Evolutionary conservation across 2,888 invertebrate species (phyloP), one percentile per base, ranked within the genome.

Genomic region (Hylaea fasciaria): DNA sequence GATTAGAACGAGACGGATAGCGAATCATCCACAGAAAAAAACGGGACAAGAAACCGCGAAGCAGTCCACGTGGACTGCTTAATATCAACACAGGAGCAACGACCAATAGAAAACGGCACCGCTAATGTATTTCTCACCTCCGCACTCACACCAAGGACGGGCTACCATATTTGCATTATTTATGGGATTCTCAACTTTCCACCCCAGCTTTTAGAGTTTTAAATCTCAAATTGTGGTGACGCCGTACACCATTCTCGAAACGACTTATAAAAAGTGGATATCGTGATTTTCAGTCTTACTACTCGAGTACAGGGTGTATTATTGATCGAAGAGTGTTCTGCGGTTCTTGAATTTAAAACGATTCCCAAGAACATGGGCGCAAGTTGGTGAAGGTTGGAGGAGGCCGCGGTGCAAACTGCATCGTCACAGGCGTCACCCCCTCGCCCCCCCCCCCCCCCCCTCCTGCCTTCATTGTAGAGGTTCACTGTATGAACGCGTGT

Each of bases 61-160:
- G 80, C 83, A 86, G 91, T 92, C 92, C 92, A 92, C 92, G 91
- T 92, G 92, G 92, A 91, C 92, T 90, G 86, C 87, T 90, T 90
- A 89, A 89, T 89, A 91, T 90, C 89, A 89, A 92, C 92, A 91
- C 92, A 84, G 91, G 85, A 91, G 91, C 91, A 85, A 86, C 89
- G 90, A 90, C 93, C 93, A 93, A 93, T 93, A 86, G 92, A 87
- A 90, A 91, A 91, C 91, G 89, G 89, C 84, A 91, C 89, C 91
- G 88, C 92, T 92, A 93, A 93, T 93, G 93, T 92, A 92, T 93
- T 93, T 92, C 93, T 92, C 92, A 93, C 92, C 92, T 92, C 91
- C 89, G 89, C 91, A 91, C 92, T 89, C 92, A 91, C 90, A 91
- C 90, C 86, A 86, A 85, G 80, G 81, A 80, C 80, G 72, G n/a